A percentile compares a stretch with the other conserved stretches of the same genome.
Conservation (phyloP, 2,888 invertebrate species). For the Lypha dubia region DNA sequence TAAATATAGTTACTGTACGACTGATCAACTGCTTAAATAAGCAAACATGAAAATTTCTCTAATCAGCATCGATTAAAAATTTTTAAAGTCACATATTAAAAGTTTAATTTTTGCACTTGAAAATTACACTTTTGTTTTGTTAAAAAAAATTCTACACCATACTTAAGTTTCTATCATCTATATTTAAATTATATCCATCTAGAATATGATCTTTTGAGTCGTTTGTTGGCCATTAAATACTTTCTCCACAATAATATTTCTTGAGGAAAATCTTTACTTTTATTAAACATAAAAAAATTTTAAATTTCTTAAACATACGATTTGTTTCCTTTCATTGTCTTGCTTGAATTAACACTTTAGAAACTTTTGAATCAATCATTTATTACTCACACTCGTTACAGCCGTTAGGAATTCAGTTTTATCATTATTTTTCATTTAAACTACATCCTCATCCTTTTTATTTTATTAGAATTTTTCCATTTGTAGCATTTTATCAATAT, state of each 20-base stretch:
- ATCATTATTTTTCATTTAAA: not conserved
- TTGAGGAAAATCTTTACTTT: not conserved
- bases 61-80: no score
- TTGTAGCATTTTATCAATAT: constrained; percentile 65
- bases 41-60: no score
- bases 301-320: not conserved
- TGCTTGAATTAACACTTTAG: constrained; percentile 21
- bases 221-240: no score
- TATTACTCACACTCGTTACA: not conserved
- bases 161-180: no score
- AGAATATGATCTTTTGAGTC: no score
- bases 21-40: no score
- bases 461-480: not conserved
- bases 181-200: no score
- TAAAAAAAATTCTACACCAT: no score
- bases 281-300: not conserved
- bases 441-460: not conserved
- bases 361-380: constrained; percentile 51
- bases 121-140: no score
- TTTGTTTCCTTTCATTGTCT: not conserved
- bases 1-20: no score
- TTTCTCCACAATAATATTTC: not conserved
- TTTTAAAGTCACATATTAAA: no score
- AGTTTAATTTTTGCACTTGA: no score
- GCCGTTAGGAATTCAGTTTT: constrained; percentile 12